A percentile compares a stretch with the other conserved stretches of the same genome.
Evolutionary conservation across 2,888 invertebrate genomes (phyloP).

Genomic region (Myopa testacea): DNA sequence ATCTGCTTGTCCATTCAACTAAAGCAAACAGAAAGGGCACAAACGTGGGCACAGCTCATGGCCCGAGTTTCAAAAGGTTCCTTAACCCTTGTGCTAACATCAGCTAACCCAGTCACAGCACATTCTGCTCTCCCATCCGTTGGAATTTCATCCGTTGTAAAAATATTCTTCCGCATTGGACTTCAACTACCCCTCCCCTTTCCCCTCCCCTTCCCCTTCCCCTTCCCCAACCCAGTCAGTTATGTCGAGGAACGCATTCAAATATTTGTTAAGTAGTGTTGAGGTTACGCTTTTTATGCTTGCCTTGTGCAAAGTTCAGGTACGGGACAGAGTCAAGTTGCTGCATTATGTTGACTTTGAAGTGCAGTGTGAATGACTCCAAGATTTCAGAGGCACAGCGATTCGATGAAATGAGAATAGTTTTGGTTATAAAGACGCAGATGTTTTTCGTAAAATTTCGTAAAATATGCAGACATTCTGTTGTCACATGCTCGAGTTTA

Average conservation of each 20-base stretch:
- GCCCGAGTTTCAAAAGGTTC: slow-evolving; percentile 46
- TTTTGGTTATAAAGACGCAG: too few relatives aligned
- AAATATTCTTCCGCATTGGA: slow-evolving; percentile 47
- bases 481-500: too few relatives aligned
- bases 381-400: too few relatives aligned
- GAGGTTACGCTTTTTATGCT: slow-evolving; percentile 63
- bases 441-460: neutral
- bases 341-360: slow-evolving; percentile 26
- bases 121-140: slow-evolving; percentile 15
- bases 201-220: neutral
- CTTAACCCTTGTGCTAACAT: slow-evolving; percentile 51
- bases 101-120: slow-evolving; percentile 39
- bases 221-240: neutral
- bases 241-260: slow-evolving; percentile 53
- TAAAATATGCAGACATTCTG: too few relatives aligned
- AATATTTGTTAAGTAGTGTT: slow-evolving; percentile 68
- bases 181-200: slow-evolving; percentile 36
- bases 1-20: slow-evolving; percentile 14
- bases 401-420: neutral
- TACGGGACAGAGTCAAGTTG: neutral
- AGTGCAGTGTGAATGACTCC: neutral
- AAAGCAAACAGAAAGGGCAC: slow-evolving; percentile 20
- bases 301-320: slow-evolving; percentile 31
- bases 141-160: neutral
- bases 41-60: slow-evolving; percentile 39